A percentile compares a stretch with the other conserved stretches of the same genome.
phyloP scores from a whole-genome alignment of 2,113 vertebrate species.

The Poeciliopsis retropinna region DNA sequence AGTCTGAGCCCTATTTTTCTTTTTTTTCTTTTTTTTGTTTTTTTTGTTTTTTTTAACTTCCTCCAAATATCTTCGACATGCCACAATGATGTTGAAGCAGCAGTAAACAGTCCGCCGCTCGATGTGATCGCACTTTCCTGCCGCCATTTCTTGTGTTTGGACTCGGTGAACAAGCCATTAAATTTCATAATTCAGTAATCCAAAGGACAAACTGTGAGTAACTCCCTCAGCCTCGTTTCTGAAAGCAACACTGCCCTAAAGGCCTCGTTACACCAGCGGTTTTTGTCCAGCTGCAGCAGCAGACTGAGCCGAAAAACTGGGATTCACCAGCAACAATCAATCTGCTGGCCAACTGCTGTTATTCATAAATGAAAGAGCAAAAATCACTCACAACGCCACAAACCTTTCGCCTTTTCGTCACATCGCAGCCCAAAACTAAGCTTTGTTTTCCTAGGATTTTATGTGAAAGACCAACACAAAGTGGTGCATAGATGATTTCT shows the following conservation, averaged over 20 bases:
- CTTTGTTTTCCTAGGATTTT: not conserved
- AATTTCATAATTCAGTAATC: slow-evolving; percentile 46
- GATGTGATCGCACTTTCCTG: not conserved
- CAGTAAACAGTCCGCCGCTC: slow-evolving; percentile 18
- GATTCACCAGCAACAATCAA: slow-evolving; percentile 32
- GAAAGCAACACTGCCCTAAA: slow-evolving; percentile 52
- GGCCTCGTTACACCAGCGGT: slow-evolving; percentile 29
- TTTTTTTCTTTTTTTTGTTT: no score
- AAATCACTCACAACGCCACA: not conserved
- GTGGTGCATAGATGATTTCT: no score
- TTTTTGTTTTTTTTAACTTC: slow-evolving; percentile 5
- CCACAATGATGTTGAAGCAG: slow-evolving; percentile 17
- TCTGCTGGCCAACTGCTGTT: slow-evolving; percentile 1
- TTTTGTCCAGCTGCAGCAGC: slow-evolving; percentile 29
- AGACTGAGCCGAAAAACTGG: slow-evolving; percentile 12
- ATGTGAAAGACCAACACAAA: not conserved
- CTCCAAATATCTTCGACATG: slow-evolving; percentile 41
- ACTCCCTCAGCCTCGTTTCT: slow-evolving; percentile 56
- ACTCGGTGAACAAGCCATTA: slow-evolving; percentile 37
- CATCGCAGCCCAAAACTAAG: no score
- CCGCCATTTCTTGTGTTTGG: slow-evolving; percentile 5
- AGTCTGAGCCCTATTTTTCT: slow-evolving; percentile 37
- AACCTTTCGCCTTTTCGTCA: no score
- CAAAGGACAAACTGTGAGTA: slow-evolving; percentile 55
- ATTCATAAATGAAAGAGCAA: slow-evolving; percentile 1